These are phyloP conservation scores for Formica aserva DNA, from an alignment of 2,888 invertebrate genomes.

Conservation along the genomic window DNA sequence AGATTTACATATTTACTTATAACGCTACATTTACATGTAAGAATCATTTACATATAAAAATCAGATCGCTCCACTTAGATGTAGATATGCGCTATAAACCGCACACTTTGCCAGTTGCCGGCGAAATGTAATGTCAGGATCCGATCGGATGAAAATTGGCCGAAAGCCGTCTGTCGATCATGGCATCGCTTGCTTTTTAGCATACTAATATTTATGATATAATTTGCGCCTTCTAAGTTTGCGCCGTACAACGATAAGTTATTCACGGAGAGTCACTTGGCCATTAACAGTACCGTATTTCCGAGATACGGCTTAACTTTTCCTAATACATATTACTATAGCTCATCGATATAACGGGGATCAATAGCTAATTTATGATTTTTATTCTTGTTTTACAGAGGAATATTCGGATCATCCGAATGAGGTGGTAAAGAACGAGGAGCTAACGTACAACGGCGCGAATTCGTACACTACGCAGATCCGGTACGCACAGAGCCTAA, in stretches of 20 bases:
- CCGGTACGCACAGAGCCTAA: slow-evolving; percentile 72
- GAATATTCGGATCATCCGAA: slow-evolving; percentile 95
- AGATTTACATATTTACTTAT: not conserved
- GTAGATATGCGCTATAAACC: not conserved
- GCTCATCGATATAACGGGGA: not conserved
- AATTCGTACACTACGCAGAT: slow-evolving; percentile 73
- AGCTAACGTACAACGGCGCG: slow-evolving; percentile 91
- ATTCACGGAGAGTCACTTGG: slow-evolving; percentile 21
- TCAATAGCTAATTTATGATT: not conserved
- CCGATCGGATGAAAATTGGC: slow-evolving; percentile 37
- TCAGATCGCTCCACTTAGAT: not conserved
- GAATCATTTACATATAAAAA: not conserved
- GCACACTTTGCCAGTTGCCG: slow-evolving; percentile 52
- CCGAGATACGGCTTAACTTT: slow-evolving; percentile 15
- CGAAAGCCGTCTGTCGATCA: slow-evolving; percentile 71
- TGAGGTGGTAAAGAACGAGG: slow-evolving; percentile 97
- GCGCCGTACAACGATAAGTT: slow-evolving; percentile 65
- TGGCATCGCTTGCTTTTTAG: slow-evolving; percentile 39
- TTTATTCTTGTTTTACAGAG: slow-evolving; percentile 87
- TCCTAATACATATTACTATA: not conserved
- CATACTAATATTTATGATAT: slow-evolving; percentile 72
- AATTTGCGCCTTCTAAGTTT: slow-evolving; percentile 73
- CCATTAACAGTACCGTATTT: slow-evolving; percentile 61
- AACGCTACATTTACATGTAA: not conserved
- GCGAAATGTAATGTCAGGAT: slow-evolving; percentile 35